Evolutionary conservation across 2,113 vertebrate species (phyloP).

Genomic region (Pandion haliaetus): DNA sequence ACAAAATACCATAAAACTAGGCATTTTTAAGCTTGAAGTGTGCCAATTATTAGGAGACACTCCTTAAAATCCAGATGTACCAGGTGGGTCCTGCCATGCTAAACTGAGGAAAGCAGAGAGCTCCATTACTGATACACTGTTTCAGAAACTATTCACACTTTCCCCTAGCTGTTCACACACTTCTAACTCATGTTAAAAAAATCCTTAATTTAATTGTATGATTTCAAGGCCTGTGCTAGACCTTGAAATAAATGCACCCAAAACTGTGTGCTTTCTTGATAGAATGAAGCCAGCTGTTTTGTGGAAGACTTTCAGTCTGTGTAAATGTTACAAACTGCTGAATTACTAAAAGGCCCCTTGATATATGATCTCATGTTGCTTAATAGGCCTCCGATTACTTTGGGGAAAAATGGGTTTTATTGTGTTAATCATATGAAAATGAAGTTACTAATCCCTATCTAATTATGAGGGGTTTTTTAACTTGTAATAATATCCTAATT

Average conservation of each 20-base stretch:
- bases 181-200: slow-evolving; percentile 36
- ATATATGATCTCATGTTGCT: slow-evolving; percentile 52
- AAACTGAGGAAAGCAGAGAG: not conserved
- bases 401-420: slow-evolving; percentile 40
- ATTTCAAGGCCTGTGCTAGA: slow-evolving; percentile 44
- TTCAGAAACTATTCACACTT: not conserved
- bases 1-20: not conserved
- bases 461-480: slow-evolving; percentile 36
- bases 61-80: not conserved
- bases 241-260: slow-evolving; percentile 18
- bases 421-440: slow-evolving; percentile 68
- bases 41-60: slow-evolving; percentile 35
- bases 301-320: slow-evolving; percentile 25
- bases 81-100: not conserved
- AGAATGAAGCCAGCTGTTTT: slow-evolving; percentile 42
- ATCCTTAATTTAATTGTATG: slow-evolving; percentile 59
- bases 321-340: slow-evolving; percentile 48
- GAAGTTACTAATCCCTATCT: slow-evolving; percentile 63
- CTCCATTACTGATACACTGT: not conserved
- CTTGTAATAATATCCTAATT: slow-evolving; percentile 57
- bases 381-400: slow-evolving; percentile 46
- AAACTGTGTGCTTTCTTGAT: not conserved
- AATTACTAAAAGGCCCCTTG: slow-evolving; percentile 62
- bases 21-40: not conserved
- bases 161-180: slow-evolving; percentile 15